These are phyloP conservation scores for Synodontis membranacea DNA, from an alignment of 2,113 vertebrate species.

Conservation along the genomic window DNA sequence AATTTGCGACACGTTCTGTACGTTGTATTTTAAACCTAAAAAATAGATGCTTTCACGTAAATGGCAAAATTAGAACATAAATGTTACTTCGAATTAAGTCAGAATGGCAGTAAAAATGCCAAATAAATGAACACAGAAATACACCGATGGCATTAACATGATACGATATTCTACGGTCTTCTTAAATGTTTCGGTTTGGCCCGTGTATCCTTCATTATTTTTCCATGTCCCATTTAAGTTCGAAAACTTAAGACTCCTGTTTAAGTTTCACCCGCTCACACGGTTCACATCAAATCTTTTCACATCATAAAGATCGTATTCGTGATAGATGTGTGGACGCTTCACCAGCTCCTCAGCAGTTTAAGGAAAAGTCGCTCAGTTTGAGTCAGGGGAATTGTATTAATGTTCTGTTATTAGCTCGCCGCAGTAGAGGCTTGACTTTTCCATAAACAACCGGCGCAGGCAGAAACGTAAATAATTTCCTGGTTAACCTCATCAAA, in stretches of 20 bases:
- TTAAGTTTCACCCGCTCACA: conserved; percentile 1
- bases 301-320: neutral
- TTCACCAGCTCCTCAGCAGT: neutral
- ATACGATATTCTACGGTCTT: neutral
- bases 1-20: neutral
- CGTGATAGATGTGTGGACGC: neutral
- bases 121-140: neutral
- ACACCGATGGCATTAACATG: neutral
- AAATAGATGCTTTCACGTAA: neutral
- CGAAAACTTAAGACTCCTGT: neutral
- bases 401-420: conserved; percentile 41
- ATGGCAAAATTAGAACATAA: neutral
- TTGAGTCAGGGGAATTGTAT: conserved; percentile 15
- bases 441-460: conserved; percentile 49
- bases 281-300: neutral
- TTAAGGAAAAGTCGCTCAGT: neutral
- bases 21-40: neutral
- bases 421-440: conserved; percentile 32
- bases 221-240: neutral
- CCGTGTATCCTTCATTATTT: neutral
- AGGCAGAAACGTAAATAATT: conserved; percentile 48
- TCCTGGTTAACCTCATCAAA: conserved; percentile 51
- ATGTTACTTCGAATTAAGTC: neutral
- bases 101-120: neutral
- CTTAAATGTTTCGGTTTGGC: neutral